Evolutionary conservation across 2,113 vertebrate genomes (phyloP), one percentile per base, ranked within the genome.

Genomic region (Cololabis saira): DNA sequence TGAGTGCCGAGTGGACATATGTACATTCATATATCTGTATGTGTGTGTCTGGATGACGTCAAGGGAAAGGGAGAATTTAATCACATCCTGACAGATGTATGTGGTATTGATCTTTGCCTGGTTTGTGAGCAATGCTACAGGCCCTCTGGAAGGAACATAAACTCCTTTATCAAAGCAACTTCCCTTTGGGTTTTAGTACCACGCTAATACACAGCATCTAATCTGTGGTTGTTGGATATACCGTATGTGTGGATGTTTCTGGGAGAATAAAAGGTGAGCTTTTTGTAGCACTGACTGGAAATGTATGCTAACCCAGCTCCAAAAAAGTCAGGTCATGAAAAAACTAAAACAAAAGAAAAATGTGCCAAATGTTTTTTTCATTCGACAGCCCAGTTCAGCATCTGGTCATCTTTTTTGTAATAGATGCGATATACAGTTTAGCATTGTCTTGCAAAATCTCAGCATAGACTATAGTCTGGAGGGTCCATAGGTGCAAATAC

Each of bases 41-140:
- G n/a, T 55, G 15, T 40, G 33, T 37, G 5, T 19, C 42, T 41
- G 27, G 56, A 51, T 45, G 61, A 55, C 65, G 61, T 82, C 68
- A 33, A 42, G 62, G 60, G 79, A 76, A 56, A 50, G 33, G n/a
- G 56, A 75, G 67, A 61, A 74, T 85, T 80, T 83, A 89, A 88
- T 89, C 81, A 65, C 83, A 69, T 50, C 71, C 71, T 62, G 48
- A 79, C 86, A 87, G 71, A 83, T 87, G 82, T 87, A 78, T 52
- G 63, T 24, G 24, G 63, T 88, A 90, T 90, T 83, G 85, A 91
- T 90, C 78, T 75, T 80, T 76, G 49, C 63, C 72, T 72, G 65
- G 79, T 81, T 75, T 19, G 59, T 62, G 63, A 81, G 76, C 33
- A 33, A 14, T 48, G 78, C 76, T 75, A 3, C 33, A 9, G 71